Base-by-base conservation (phyloP, 2,113 vertebrate genomes). In the Shinisaurus crocodilurus region DNA sequence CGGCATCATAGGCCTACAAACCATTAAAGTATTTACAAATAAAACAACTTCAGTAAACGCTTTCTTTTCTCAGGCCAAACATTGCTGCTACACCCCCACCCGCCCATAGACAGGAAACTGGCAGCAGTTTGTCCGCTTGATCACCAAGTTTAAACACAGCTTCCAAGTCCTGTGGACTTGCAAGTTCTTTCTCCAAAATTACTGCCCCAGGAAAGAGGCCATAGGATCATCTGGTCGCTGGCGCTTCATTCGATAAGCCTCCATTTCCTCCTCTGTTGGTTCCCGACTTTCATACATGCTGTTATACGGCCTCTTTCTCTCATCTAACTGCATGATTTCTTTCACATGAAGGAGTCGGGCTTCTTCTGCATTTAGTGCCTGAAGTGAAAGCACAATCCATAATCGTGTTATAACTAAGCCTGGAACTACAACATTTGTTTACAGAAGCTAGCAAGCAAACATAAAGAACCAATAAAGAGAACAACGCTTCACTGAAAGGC, bases 221-320 rank as follows among this genome's bases (percentile, higher is more conserved):
- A 99, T 99, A 88, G 99, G 99, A 95, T 99, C 99, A 77, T 99
- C 99, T 0, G 98, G 96, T 37, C 99, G 97, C 94, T 96, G 91
- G 1, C 99, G 97, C 87, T 99, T 99, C 98, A 99, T 99, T 48
- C 98, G 98, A 82, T 99, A 99, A 70, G 99, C 99, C 95, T 99
- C 99, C 98, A 99, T 98, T 95, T 99, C 99, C 95, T 99, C 99
- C 93, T 99, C 99, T 0, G 99, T 98, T 80, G 99, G 99, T 43
- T 99, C 99, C 87, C 98, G 98, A 40, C 97, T 92, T 92, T 99
- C 99, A 93, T 96, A 97, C 0, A 98, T 63, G 91, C 98, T 99
- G 96, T 94, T 98, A 95, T 99, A 99, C 0, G 98, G 98, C 75
- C 99, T 97, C 95, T 99, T 99, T 95, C 98, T 98, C 95, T 99